A percentile compares a stretch with the other conserved stretches of the same genome.
Conservation (phyloP, 2,797 vertebrate species). For the Macropodus opercularis region DNA sequence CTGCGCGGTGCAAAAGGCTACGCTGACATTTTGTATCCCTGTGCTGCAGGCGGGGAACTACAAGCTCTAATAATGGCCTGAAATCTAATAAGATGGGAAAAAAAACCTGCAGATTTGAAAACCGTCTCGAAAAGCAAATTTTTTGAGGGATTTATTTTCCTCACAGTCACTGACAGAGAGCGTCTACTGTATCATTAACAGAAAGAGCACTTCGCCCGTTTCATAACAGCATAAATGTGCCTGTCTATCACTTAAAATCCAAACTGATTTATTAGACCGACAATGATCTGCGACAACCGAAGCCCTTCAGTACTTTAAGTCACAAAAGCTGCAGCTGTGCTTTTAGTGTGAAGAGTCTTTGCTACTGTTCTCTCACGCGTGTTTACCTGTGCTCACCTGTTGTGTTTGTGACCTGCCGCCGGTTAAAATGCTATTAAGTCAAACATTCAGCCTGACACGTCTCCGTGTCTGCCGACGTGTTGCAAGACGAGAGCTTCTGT, state of each 20-base stretch:
- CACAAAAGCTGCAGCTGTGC: conserved; percentile 32
- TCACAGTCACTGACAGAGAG: conserved; percentile 46
- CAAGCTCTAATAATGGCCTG: conserved; percentile 44
- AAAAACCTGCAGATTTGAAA: conserved; percentile 45
- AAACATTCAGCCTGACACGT: conserved; percentile 21
- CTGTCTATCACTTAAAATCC: conserved; percentile 57
- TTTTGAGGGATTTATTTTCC: conserved; percentile 51
- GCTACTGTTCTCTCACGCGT: conserved; percentile 1
- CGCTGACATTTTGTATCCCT: conserved; percentile 42
- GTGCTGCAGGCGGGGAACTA: conserved; percentile 33
- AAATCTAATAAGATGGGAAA: conserved; percentile 51
- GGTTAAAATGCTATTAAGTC: conserved; percentile 17
- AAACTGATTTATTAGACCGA: conserved; percentile 48
- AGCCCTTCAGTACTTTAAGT: conserved; percentile 46
- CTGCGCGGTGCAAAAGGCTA: conserved; percentile 30
- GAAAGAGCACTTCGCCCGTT: conserved; percentile 50
- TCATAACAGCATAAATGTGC: conserved; percentile 44
- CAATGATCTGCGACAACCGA: conserved; percentile 40
- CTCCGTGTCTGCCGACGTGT: conserved; percentile 19
- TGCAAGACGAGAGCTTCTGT: conserved; percentile 38
- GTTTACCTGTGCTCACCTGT: neutral
- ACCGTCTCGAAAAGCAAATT: conserved; percentile 26
- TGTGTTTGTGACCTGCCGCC: neutral
- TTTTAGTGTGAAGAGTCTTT: conserved; percentile 45
- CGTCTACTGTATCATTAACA: too few relatives aligned